These are phyloP conservation scores for Acholoe squamosa DNA, from an alignment of 2,888 invertebrate species.

Conservation along the genomic window DNA sequence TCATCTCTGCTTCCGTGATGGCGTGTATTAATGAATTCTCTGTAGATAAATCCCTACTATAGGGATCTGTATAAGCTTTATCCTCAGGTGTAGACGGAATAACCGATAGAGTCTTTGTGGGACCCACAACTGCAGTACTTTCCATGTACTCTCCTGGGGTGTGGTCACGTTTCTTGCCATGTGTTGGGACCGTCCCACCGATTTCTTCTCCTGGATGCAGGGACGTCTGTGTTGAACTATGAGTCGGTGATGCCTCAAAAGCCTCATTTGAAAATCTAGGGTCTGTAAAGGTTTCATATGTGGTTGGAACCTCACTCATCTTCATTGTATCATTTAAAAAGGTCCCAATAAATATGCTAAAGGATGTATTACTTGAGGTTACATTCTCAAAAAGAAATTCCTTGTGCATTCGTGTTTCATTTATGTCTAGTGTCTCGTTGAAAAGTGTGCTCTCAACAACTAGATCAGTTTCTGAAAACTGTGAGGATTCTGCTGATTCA, in stretches of 20 bases:
- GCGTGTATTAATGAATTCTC: neutral
- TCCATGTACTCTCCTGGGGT: too few relatives aligned
- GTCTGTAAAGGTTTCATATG: neutral
- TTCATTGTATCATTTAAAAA: neutral
- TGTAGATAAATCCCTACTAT: neutral
- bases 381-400: neutral
- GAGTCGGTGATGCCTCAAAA: too few relatives aligned
- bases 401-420: constrained; percentile 4
- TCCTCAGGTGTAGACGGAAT: too few relatives aligned
- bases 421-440: neutral
- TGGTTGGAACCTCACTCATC: neutral
- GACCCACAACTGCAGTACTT: too few relatives aligned
- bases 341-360: neutral
- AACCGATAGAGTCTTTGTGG: too few relatives aligned
- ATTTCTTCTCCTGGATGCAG: too few relatives aligned
- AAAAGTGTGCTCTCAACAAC: neutral
- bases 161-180: too few relatives aligned
- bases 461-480: neutral
- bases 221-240: too few relatives aligned
- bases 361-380: neutral
- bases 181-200: too few relatives aligned
- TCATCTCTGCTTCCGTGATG: neutral
- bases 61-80: too few relatives aligned
- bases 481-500: neutral
- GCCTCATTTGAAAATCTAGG: too few relatives aligned